Base-by-base conservation (phyloP, 2,888 invertebrate genomes). In the Tupiocoris notatus region DNA sequence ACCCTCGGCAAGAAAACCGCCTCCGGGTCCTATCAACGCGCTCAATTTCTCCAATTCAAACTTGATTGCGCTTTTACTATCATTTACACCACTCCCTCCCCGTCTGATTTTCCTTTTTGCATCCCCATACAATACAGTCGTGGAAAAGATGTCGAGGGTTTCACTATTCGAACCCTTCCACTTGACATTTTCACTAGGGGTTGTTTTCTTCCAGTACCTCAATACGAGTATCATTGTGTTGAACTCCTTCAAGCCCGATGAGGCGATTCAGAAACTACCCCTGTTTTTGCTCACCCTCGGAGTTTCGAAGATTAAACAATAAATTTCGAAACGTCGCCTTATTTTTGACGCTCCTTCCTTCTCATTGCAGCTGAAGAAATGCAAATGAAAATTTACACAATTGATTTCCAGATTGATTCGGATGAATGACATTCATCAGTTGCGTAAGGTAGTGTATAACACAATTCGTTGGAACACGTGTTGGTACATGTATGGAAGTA, bases 1-100 rank as follows among this genome's bases (percentile, higher is more conserved):
- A 39, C 39, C 39, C 39, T 39, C 12, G 39, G 39, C 39, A 12
- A 39, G 39, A 39, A 39, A 3, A 39, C 39, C 39, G 39, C 39
- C 39, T 39, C 39, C 39, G 39, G 39, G 39, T 39, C 39, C 39
- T 12, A 39, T 39, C 39, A 39, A 39, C 39, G 12, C 39, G 12
- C 65, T 65, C 65, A 18, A 65, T 65, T 39, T 18, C 65, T 39
- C 54, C 65, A 39, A 65, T 65, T 24, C 39, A 12, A 39, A 17
- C 17, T 65, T 65, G 65, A 65, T 65, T 65, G 39, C 39, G 39
- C 17, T 1, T 65, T 39, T 24, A 20, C 3, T 2, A 39, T 65
- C 65, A 39, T 65, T 65, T 65, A 65, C 25, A 65, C 39, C 12
- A 12, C 39, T 39, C 39, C 12, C 39, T 12, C 39, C 12, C 39